Conservation (phyloP, 2,113 vertebrate genomes). For the Forbesichthys papilliferus region DNA sequence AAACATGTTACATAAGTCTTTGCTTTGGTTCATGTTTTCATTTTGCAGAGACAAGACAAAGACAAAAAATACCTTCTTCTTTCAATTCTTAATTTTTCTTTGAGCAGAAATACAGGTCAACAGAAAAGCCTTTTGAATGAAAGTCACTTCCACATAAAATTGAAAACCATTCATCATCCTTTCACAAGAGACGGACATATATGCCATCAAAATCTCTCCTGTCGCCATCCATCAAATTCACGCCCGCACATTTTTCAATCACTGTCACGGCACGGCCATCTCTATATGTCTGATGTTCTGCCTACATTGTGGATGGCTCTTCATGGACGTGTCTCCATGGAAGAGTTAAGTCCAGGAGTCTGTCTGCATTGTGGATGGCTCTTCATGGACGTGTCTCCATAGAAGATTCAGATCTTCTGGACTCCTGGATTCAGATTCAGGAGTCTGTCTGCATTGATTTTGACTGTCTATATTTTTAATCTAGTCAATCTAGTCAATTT, state of each 20-base stretch:
- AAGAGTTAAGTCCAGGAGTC: no score
- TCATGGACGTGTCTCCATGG: no score
- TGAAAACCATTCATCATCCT: slow-evolving; percentile 56
- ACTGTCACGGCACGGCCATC: slow-evolving; percentile 26
- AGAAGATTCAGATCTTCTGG: no score
- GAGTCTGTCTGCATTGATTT: not conserved
- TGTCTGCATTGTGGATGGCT: not conserved
- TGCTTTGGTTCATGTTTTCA: no score
- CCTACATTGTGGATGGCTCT: no score
- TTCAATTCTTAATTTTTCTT: no score
- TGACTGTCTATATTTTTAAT: slow-evolving; percentile 5
- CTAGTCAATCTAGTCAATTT: not conserved
- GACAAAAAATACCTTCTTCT: no score
- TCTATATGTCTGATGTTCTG: not conserved
- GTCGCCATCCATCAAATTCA: slow-evolving; percentile 48
- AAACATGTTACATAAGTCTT: no score
- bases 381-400: no score
- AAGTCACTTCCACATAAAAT: slow-evolving; percentile 50
- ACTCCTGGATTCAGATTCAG: no score
- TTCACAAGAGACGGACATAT: slow-evolving; percentile 44
- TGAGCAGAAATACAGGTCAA: not conserved
- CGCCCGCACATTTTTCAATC: slow-evolving; percentile 49
- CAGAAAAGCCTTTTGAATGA: slow-evolving; percentile 19
- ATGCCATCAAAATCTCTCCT: slow-evolving; percentile 49
- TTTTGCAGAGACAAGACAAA: no score